Evolutionary conservation across 2,113 vertebrate species (phyloP), one percentile per base, ranked within the genome.

Genomic region (Brevimyrus niger): DNA sequence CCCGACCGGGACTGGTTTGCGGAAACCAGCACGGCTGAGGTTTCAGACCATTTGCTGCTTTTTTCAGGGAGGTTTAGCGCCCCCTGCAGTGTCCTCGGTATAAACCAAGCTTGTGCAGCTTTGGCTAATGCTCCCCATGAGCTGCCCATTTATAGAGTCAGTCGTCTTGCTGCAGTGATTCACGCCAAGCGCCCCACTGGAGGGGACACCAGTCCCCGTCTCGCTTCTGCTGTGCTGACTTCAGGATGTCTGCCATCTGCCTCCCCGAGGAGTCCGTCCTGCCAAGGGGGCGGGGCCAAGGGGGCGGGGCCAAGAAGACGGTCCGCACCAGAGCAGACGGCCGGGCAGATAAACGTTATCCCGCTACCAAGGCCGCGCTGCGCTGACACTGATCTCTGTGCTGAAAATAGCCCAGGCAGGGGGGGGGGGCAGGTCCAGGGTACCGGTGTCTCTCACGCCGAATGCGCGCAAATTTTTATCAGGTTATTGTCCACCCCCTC

Each of bases 331-430:
- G 73, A 82, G 47, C 65, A 88, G 47, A 89, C 35, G 13, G 50
- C 27, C 9, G 19, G 31, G 4, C 27, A 15, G 50, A 89, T 89
- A 83, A 83, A 89, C 51, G 51, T 83, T 89, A 89, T 83, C 88
- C 88, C 76, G 27, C 27, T 23, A 10, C 31, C 38, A 21, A 10
- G 19, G 8, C 44, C 23, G 48, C 17, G 10, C 31, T 53, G 1
- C 88, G 10, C 7, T 15, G 73, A 83, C 73, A 89, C 73, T 55
- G 48, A 89, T 83, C 88, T n/a, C 27, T 4, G 7, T 47, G 17
- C 51, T 42, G 38, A 89, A 89, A 82, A 89, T 89, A 89, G 88
- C 73, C 48, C 11, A 5, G 19, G 17, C 1, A 7, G 21, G 73
- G 69, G 73, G 73, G 21, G 73, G 69, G 73, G 73, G 73, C 87